Evolutionary conservation across 2,797 vertebrate genomes (phyloP).

Genomic region (Merluccius polli): DNA sequence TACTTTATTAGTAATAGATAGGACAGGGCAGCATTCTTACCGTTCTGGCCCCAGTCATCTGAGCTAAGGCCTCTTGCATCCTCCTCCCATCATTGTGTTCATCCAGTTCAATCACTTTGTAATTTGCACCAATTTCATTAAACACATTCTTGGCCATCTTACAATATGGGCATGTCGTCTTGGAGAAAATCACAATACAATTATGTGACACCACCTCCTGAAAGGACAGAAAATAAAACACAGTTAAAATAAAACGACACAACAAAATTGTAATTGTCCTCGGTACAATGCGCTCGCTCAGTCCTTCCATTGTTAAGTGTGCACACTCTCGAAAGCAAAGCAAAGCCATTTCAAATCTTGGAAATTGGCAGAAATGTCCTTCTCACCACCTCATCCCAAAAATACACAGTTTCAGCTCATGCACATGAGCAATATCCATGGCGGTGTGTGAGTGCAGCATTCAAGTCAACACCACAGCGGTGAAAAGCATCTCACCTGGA

Average conservation of each 20-base stretch:
- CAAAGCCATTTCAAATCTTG: background rate
- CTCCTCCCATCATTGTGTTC: conserved; percentile 78
- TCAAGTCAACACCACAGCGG: background rate
- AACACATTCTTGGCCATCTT: conserved; percentile 92
- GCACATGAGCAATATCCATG: background rate
- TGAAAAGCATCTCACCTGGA: conserved; percentile 57
- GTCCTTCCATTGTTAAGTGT: background rate
- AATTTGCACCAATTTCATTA: conserved; percentile 81
- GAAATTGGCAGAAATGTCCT: background rate
- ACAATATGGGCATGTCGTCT: conserved; percentile 90
- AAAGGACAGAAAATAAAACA: conserved; percentile 20
- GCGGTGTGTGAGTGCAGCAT: background rate
- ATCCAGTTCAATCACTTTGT: conserved; percentile 88
- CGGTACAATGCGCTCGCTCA: background rate
- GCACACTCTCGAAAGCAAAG: background rate
- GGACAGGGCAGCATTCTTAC: conserved; percentile 66
- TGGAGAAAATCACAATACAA: conserved; percentile 97
- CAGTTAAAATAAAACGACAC: background rate
- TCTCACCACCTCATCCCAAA: background rate
- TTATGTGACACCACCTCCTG: conserved; percentile 88
- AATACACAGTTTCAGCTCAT: background rate
- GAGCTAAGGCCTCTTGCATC: conserved; percentile 82
- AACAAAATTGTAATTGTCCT: background rate
- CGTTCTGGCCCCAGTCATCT: conserved; percentile 86
- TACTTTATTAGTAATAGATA: background rate